A percentile compares a stretch with the other conserved stretches of the same genome.
phyloP scores from a whole-genome alignment of 1,140 invertebrate genomes.

The Trissolcus basalis region DNA sequence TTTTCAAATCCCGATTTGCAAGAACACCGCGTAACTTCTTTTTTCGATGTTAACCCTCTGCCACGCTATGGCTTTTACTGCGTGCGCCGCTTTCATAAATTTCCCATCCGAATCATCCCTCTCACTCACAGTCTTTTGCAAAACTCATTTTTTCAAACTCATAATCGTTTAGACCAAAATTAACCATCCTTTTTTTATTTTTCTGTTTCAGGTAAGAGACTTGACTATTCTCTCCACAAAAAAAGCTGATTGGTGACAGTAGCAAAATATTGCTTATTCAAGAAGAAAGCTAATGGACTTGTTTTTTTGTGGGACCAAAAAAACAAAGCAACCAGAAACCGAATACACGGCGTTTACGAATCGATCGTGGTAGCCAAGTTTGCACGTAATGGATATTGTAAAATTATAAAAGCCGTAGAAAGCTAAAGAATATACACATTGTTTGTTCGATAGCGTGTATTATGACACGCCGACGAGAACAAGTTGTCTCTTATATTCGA shows the following conservation, averaged over 20 bases:
- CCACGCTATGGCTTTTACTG: constrained; percentile 27
- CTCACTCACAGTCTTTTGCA: neutral
- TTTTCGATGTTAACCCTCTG: constrained; percentile 16
- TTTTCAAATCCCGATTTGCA: constrained; percentile 34
- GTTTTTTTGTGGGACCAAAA: neutral
- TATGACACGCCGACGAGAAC: constrained; percentile 54
- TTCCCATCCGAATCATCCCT: no score
- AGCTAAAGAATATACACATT: constrained; percentile 39
- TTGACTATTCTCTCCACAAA: neutral
- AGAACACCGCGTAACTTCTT: constrained; percentile 44
- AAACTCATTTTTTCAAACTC: neutral
- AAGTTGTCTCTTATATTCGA: constrained; percentile 54
- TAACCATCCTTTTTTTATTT: neutral
- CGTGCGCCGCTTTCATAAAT: no score
- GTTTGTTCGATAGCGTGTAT: constrained; percentile 44
- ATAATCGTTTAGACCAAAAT: no score
- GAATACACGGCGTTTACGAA: constrained; percentile 1
- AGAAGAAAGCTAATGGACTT: constrained; percentile 8
- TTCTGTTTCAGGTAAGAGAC: constrained; percentile 45
- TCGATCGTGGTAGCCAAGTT: constrained; percentile 18
- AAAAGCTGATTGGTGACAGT: no score
- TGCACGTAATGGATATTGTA: constrained; percentile 41
- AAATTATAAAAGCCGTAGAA: constrained; percentile 49
- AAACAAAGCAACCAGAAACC: no score
- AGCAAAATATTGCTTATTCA: no score